phyloP scores from a whole-genome alignment of 2,888 invertebrate genomes.

The Entomobrya proxima region DNA sequence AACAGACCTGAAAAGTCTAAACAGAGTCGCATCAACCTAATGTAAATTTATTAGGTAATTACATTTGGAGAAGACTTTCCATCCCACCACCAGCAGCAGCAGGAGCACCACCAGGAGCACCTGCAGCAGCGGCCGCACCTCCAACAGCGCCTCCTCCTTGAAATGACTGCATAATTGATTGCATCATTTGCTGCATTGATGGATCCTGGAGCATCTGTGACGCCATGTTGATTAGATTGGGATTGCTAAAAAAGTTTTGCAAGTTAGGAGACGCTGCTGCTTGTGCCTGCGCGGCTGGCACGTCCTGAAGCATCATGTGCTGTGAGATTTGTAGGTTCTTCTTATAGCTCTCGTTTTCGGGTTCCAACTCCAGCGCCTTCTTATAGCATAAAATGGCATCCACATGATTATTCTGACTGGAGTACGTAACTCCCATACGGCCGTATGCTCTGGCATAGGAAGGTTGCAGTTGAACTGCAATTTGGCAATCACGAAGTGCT shows the following conservation, averaged over 20 bases:
- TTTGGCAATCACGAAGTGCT: constrained; percentile 93
- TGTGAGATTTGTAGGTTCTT: constrained; percentile 84
- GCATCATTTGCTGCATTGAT: constrained; percentile 84
- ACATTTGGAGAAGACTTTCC: constrained; percentile 74
- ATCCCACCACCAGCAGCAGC: constrained; percentile 53
- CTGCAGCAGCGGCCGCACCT: constrained; percentile 45
- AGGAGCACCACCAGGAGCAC: constrained; percentile 20
- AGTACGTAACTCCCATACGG: constrained; percentile 91
- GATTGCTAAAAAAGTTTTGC: constrained; percentile 85
- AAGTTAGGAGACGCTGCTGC: constrained; percentile 77
- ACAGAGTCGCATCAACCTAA: background rate
- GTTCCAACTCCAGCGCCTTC: constrained; percentile 92
- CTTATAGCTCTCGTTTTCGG: constrained; percentile 92
- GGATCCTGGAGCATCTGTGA: constrained; percentile 91
- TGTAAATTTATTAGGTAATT: constrained; percentile 12
- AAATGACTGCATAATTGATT: constrained; percentile 71
- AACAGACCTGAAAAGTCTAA: background rate
- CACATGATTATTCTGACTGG: constrained; percentile 87
- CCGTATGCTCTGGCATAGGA: constrained; percentile 97
- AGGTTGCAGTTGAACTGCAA: constrained; percentile 91
- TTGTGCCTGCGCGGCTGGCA: constrained; percentile 78
- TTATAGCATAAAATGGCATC: constrained; percentile 92
- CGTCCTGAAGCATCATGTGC: constrained; percentile 82
- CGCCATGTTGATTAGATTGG: constrained; percentile 89
- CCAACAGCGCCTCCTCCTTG: constrained; percentile 50